phyloP scores from a whole-genome alignment of 2,797 vertebrate genomes.

The Huso huso region DNA sequence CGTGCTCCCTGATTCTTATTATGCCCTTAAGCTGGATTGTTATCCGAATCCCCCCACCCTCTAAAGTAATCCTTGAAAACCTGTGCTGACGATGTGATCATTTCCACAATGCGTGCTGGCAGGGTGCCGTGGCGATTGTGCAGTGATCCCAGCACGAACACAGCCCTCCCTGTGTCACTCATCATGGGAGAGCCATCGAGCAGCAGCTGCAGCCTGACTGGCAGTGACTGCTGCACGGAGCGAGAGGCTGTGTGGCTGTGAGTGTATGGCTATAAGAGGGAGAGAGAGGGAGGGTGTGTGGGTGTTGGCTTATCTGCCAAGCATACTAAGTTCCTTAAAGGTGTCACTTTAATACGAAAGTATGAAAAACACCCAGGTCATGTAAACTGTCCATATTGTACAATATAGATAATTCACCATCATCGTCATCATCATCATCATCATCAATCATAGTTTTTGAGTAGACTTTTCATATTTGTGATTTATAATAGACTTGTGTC shows the following conservation, averaged over 20 bases:
- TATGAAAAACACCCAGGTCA: no score
- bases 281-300: background rate
- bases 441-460: no score
- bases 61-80: background rate
- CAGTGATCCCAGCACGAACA: background rate
- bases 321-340: no score
- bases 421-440: no score
- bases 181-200: background rate
- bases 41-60: constrained; percentile 5
- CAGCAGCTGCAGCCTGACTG: background rate
- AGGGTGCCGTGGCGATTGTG: background rate
- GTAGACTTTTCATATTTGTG: no score
- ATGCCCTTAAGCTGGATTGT: constrained; percentile 1
- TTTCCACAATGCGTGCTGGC: background rate
- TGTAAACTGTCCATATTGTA: no score
- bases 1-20: background rate
- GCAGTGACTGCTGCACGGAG: background rate
- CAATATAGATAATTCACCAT: no score
- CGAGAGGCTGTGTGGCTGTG: background rate
- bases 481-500: no score
- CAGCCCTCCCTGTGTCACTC: background rate
- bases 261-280: background rate
- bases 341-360: no score
- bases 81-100: background rate
- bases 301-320: no score